Base-by-base conservation (phyloP, 2,888 invertebrate species). In the Petrophora chlorosata region DNA sequence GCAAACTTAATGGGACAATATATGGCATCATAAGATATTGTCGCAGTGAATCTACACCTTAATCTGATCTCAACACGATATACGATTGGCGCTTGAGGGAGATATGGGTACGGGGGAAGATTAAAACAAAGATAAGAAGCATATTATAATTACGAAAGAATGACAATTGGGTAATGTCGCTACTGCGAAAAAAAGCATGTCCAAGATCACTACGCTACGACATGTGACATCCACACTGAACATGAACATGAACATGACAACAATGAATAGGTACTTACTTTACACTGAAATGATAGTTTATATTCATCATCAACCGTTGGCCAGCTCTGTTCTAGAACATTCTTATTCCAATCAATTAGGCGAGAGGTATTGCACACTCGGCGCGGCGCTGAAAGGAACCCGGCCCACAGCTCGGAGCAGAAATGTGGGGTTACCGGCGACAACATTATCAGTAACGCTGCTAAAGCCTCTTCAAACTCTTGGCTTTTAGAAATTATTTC, bases 351-450 rank as follows among this genome's bases (percentile, higher is more conserved):
- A 34, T 91, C 74, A 34, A 96, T 91, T 59, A 93, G 91, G 5
- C 75, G 67, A 3, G 86, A 76, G 44, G 70, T 51, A 0, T 59
- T 59, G 67, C 91, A 91, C 8, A 93, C 65, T 59, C 92, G 91
- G 61, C 93, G 89, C 3, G 94, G 93, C 2, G 93, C 93, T 0
- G 92, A 91, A 22, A 91, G 83, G 67, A 96, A 94, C 35, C 95
- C 96, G 13, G 93, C 91, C 98, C 98, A 99, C 9, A 98, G 83
- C 80, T 98, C 98, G 0, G 95, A 95, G 19, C 97, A 94, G 81
- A 98, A 98, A 82, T 97, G 96, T 0, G 99, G 99, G 0, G 96
- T 95, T 71, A 98, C 92, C 0, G 98, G 98, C 2, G 97, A 93
- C 26, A 98, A 73, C 93, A 97, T 94, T 55, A 98, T 94, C 41